These are phyloP conservation scores for Tetrax tetrax DNA, from an alignment of 2,113 vertebrate genomes.

Conservation along the genomic window DNA sequence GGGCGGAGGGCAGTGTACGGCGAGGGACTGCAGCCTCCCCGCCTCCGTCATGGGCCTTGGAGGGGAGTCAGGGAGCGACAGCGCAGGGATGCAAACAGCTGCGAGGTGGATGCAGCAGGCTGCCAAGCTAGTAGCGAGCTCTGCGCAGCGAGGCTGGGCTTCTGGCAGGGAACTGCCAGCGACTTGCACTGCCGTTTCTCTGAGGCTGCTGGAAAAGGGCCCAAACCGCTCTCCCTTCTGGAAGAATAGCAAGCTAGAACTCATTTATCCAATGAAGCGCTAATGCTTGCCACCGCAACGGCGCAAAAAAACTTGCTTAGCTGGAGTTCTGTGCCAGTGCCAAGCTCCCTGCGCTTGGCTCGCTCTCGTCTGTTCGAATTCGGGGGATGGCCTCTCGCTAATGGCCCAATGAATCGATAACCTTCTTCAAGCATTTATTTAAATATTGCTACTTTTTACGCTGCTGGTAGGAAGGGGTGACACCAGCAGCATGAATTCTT, in stretches of 20 bases:
- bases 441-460: accelerated
- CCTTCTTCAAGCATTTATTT: not conserved
- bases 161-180: not conserved
- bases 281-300: accelerated
- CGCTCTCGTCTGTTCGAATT: not conserved
- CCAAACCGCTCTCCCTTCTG: not conserved
- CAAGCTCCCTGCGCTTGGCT: not conserved
- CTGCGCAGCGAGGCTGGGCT: not conserved
- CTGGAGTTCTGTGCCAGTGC: not conserved
- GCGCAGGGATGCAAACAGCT: not conserved
- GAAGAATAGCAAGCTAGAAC: not conserved
- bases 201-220: constrained; percentile 14
- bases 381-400: accelerated
- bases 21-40: not conserved
- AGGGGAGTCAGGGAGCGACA: not conserved
- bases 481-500: not conserved
- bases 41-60: not conserved
- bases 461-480: not conserved
- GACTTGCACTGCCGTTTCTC: not conserved
- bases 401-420: not conserved
- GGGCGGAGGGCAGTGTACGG: accelerated
- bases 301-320: not conserved
- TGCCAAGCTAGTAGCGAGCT: constrained; percentile 51
- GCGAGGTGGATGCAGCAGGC: not conserved
- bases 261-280: not conserved